Evolutionary conservation across 2,888 invertebrate species (phyloP).

Genomic region (Polydesmus complanatus): DNA sequence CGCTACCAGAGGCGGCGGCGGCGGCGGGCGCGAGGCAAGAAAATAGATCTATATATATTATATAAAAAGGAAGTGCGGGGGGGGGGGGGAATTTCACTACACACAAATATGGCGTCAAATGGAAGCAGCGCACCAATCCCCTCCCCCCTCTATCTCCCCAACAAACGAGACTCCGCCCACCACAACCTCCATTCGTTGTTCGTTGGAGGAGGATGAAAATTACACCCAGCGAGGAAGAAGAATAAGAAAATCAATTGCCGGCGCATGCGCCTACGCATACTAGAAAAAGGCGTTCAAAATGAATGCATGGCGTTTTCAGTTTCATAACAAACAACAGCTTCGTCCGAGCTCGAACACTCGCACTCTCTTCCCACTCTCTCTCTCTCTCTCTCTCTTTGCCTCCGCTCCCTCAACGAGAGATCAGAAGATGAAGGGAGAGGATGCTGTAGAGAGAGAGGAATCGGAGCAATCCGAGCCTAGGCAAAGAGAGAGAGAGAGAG

Average conservation of each 20-base stretch:
- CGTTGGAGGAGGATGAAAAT: too few species aligned
- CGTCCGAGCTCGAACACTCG: neutral
- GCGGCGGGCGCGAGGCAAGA: too few species aligned
- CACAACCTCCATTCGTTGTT: neutral
- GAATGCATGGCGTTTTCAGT: neutral
- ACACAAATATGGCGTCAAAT: too few species aligned
- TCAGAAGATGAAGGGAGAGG: neutral
- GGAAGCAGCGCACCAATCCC: too few species aligned
- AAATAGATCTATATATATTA: too few species aligned
- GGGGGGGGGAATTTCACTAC: too few species aligned
- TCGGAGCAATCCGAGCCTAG: neutral
- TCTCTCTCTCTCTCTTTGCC: neutral
- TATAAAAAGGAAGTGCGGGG: too few species aligned
- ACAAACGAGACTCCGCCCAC: neutral
- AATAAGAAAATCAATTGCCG: neutral
- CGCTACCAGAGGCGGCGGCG: too few species aligned
- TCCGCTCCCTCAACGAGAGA: neutral
- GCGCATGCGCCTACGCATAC: neutral
- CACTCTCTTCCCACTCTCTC: conserved; percentile 2
- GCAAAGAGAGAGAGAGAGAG: neutral
- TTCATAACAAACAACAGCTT: neutral
- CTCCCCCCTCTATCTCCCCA: neutral
- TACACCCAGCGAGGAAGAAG: neutral
- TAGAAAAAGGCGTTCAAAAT: neutral
- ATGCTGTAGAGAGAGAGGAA: neutral